A percentile compares a stretch with the other conserved stretches of the same genome.
Conservation (phyloP, 2,797 vertebrate genomes). For the Chloroceryle amazona region DNA sequence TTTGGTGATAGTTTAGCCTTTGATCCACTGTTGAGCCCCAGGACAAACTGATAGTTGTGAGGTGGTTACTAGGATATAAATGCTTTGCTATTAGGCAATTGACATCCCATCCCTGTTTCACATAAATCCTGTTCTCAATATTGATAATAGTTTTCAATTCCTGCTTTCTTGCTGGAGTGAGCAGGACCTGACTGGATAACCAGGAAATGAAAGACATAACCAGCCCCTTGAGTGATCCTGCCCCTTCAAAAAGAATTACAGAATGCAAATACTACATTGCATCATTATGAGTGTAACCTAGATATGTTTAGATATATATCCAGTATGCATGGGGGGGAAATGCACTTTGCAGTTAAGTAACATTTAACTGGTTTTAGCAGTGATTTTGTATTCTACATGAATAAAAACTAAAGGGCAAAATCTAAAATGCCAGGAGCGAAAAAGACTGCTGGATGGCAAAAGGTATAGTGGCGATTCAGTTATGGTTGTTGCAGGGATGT, state of each 20-base stretch:
- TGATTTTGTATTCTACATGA: background rate
- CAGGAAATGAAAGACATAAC: conserved; percentile 61
- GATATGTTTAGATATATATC: background rate
- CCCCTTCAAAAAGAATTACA: background rate
- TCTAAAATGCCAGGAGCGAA: background rate
- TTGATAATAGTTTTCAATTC: conserved; percentile 53
- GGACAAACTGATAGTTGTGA: conserved; percentile 36
- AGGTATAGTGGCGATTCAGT: background rate
- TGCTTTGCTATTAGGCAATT: conserved; percentile 13
- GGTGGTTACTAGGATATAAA: conserved; percentile 2
- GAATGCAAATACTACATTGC: background rate
- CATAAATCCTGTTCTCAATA: conserved; percentile 49
- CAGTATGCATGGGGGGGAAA: background rate
- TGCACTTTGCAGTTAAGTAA: background rate
- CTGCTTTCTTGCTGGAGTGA: conserved; percentile 48
- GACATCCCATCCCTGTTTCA: conserved; percentile 37
- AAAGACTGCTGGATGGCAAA: background rate
- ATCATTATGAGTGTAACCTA: background rate
- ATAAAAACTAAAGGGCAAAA: background rate
- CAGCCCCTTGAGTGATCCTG: conserved; percentile 21
- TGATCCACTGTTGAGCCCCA: conserved; percentile 38
- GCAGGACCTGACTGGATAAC: conserved; percentile 57
- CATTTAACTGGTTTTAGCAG: background rate
- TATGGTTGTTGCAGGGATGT: background rate
- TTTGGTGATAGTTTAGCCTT: conserved; percentile 52